phyloP scores from a whole-genome alignment of 2,797 vertebrate genomes.

The Hypotaenidia philippensis region DNA sequence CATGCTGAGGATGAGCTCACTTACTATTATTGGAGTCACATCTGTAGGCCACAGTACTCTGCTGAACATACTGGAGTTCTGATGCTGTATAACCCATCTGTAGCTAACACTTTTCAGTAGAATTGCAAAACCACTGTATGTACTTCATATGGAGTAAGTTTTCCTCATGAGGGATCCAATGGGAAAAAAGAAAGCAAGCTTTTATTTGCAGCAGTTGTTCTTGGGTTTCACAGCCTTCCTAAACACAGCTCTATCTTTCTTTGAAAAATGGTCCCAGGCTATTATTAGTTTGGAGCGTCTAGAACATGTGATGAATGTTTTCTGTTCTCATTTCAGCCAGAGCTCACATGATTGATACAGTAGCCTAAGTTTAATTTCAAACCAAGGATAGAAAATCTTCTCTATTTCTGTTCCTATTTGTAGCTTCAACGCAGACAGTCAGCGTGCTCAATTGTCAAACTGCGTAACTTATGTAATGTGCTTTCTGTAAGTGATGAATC shows the following conservation, averaged over 20 bases:
- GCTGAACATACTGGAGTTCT: conserved; percentile 65
- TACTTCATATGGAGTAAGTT: conserved; percentile 47
- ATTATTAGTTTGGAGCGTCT: conserved; percentile 78
- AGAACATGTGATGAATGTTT: conserved; percentile 72
- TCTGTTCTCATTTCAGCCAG: conserved; percentile 59
- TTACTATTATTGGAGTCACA: conserved; percentile 87
- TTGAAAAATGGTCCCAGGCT: conserved; percentile 64
- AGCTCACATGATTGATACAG: conserved; percentile 63
- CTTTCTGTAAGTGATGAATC: conserved; percentile 82
- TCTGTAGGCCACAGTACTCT: conserved; percentile 84
- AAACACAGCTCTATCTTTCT: conserved; percentile 59
- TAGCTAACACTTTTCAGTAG: conserved; percentile 36
- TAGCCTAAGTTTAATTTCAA: conserved; percentile 78
- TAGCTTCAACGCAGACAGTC: conserved; percentile 72
- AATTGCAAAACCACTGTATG: conserved; percentile 33
- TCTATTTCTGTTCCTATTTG: conserved; percentile 72
- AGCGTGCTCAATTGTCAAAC: conserved; percentile 53
- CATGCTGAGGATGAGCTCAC: conserved; percentile 91
- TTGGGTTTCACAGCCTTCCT: conserved; percentile 55
- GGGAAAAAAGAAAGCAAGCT: conserved; percentile 44
- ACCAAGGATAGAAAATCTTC: conserved; percentile 73
- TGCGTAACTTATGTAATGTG: conserved; percentile 70
- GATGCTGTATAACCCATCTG: conserved; percentile 57
- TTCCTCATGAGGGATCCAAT: conserved; percentile 15
- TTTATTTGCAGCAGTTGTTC: conserved; percentile 63